These are phyloP conservation scores for Nycticorax nycticorax DNA, from an alignment of 2,113 vertebrate genomes.

Conservation along the genomic window DNA sequence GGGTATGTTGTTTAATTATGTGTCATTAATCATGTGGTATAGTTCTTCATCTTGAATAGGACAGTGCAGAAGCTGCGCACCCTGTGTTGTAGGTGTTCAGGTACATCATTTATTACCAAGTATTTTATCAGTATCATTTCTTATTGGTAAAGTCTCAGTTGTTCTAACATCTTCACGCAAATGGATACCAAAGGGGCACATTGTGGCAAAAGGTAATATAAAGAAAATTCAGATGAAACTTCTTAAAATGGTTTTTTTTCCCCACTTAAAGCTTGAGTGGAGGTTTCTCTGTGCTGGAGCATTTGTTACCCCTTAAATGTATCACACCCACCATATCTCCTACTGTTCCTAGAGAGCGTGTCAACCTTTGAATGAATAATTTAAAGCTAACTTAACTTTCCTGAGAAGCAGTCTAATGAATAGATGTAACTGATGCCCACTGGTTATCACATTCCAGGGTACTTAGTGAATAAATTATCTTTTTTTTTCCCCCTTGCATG, in stretches of 20 bases:
- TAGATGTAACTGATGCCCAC: neutral
- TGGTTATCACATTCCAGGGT: constrained; percentile 14
- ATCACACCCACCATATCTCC: constrained; percentile 27
- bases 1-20: neutral
- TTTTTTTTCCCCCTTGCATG: neutral
- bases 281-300: neutral
- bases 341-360: constrained; percentile 6
- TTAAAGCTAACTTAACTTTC: constrained; percentile 39
- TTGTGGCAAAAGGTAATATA: neutral
- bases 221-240: neutral
- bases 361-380: constrained; percentile 41
- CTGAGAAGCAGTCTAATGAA: neutral
- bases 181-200: neutral
- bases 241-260: neutral
- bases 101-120: neutral
- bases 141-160: neutral
- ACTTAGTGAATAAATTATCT: constrained; percentile 16
- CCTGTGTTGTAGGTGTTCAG: neutral
- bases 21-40: neutral
- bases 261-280: neutral
- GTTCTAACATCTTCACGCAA: neutral
- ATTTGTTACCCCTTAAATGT: constrained; percentile 21
- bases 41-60: neutral
- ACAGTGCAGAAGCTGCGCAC: neutral
- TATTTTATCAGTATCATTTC: neutral